Conservation (phyloP, 2,113 vertebrate genomes). For the Theristicus caerulescens region DNA sequence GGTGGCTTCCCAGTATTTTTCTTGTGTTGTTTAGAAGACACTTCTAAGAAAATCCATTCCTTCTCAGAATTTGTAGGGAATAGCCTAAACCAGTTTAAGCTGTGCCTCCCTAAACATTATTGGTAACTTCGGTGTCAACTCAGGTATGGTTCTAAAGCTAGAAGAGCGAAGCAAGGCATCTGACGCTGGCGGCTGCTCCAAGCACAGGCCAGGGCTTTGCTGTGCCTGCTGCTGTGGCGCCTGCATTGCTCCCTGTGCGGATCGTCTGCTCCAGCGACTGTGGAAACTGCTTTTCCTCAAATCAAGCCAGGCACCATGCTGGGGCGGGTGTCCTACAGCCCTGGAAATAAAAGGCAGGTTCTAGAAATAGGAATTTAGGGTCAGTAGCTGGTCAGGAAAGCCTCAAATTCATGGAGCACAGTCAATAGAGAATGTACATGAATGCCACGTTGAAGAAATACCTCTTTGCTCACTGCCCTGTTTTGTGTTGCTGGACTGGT, state of each 20-base stretch:
- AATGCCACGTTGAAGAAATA: background rate
- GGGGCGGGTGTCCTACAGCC: background rate
- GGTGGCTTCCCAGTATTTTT: background rate
- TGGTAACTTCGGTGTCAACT: background rate
- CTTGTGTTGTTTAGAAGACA: background rate
- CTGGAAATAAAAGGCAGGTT: background rate
- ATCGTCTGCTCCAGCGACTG: background rate
- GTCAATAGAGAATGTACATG: background rate
- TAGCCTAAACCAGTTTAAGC: background rate
- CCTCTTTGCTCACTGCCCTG: background rate
- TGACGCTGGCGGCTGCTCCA: accelerated
- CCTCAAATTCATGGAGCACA: background rate
- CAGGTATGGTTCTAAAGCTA: background rate
- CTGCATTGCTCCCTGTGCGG: accelerated
- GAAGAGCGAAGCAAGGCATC: accelerated
- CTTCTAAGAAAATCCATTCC: background rate
- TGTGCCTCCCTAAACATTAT: background rate
- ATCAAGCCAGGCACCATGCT: background rate
- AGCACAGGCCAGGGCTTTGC: background rate
- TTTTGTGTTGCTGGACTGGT: background rate
- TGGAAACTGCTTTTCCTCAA: background rate
- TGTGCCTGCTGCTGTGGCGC: accelerated
- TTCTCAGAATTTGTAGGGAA: background rate
- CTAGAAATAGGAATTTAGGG: background rate
- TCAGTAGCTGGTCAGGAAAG: background rate